Conservation (phyloP, 2,113 vertebrate species). For the Beaufortia kweichowensis region DNA sequence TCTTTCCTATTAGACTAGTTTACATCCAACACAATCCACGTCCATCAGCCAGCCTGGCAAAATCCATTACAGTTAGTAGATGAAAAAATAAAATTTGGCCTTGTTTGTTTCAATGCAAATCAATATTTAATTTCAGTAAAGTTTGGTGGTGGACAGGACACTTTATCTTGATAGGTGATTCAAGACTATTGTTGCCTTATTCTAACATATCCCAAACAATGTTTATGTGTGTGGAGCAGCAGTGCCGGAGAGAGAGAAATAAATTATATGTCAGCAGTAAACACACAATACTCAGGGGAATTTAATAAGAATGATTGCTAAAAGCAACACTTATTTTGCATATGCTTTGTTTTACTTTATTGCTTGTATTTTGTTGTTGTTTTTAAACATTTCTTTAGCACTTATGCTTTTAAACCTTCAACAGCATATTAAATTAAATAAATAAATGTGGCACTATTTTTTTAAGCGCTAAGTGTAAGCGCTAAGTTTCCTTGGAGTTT, state of each 20-base stretch:
- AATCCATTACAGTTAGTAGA: slow-evolving; percentile 33
- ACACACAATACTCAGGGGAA: not conserved
- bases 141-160: slow-evolving; percentile 37
- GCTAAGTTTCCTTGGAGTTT: too few relatives aligned
- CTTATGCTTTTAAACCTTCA: too few relatives aligned
- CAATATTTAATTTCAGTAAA: slow-evolving; percentile 55
- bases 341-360: too few relatives aligned
- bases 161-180: slow-evolving; percentile 44
- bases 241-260: not conserved
- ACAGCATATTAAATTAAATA: too few relatives aligned
- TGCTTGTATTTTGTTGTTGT: too few relatives aligned
- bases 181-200: slow-evolving; percentile 29
- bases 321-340: too few relatives aligned
- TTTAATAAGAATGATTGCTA: too few relatives aligned
- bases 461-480: too few relatives aligned
- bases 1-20: slow-evolving; percentile 19
- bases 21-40: slow-evolving; percentile 14
- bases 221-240: slow-evolving; percentile 13
- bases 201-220: not conserved
- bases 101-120: slow-evolving; percentile 49
- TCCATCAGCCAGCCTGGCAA: slow-evolving; percentile 13
- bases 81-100: slow-evolving; percentile 31
- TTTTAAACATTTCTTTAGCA: too few relatives aligned
- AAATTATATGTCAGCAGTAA: slow-evolving; percentile 6
- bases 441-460: too few relatives aligned